These are phyloP conservation scores for Lonchura striata DNA, from an alignment of 2,113 vertebrate species.

Conservation along the genomic window DNA sequence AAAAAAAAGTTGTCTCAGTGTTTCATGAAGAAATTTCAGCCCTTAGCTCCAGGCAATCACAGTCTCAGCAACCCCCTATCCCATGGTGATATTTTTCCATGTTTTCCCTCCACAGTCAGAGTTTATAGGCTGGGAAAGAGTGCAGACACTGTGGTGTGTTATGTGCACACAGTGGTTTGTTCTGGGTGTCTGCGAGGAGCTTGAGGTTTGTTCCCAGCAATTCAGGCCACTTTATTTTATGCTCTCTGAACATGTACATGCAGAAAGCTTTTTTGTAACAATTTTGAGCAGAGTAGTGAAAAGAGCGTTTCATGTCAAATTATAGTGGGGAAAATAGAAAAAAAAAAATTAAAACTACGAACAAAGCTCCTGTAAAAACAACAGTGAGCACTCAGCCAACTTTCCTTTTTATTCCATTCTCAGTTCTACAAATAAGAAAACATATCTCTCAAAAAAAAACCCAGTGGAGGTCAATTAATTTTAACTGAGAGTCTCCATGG, in stretches of 20 bases:
- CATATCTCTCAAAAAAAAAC: neutral
- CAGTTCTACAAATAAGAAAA: neutral
- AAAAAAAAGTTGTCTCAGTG: neutral
- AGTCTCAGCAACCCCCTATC: neutral
- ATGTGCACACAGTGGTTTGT: neutral
- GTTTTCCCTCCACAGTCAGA: neutral
- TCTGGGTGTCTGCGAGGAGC: neutral
- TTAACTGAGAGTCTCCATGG: neutral
- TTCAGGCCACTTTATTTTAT: neutral
- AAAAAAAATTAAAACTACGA: neutral
- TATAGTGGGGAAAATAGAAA: neutral
- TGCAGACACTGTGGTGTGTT: neutral
- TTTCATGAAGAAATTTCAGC: neutral
- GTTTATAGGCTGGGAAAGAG: neutral
- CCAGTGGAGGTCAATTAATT: neutral
- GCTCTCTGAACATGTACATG: neutral
- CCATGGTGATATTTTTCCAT: neutral
- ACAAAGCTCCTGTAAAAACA: neutral
- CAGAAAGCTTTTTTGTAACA: neutral
- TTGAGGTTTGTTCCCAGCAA: neutral
- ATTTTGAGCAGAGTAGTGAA: neutral
- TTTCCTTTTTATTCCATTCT: neutral
- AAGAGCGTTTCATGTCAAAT: neutral
- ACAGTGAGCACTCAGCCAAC: neutral
- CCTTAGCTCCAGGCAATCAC: neutral